phyloP scores from a whole-genome alignment of 2,113 vertebrate genomes.

The Otis tarda region DNA sequence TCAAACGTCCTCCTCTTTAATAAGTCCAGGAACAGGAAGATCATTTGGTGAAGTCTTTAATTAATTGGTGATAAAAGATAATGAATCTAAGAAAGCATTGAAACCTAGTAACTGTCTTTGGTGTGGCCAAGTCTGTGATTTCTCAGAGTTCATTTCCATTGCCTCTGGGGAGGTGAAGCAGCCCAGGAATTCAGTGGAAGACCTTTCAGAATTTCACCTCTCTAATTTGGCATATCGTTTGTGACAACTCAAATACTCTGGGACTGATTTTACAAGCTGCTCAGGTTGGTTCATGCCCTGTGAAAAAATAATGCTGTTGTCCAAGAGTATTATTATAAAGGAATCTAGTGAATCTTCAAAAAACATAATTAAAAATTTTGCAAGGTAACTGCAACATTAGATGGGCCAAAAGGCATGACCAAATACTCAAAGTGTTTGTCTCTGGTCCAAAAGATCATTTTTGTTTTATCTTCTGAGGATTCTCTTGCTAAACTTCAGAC shows the following conservation, averaged over 20 bases:
- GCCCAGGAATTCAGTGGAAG: not conserved
- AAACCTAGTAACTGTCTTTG: slow-evolving; percentile 13
- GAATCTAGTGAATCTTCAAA: not conserved
- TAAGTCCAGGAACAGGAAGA: slow-evolving; percentile 4
- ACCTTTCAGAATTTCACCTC: not conserved
- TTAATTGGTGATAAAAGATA: slow-evolving; percentile 64
- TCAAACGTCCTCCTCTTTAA: not conserved
- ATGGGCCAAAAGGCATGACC: not conserved
- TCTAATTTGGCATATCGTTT: slow-evolving; percentile 24
- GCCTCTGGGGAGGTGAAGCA: slow-evolving; percentile 18
- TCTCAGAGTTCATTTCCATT: slow-evolving; percentile 53
- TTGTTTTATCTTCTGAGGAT: not conserved
- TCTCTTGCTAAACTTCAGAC: not conserved
- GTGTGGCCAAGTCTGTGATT: slow-evolving; percentile 9
- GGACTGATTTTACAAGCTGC: slow-evolving; percentile 23
- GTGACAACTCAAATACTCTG: not conserved
- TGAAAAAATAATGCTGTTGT: not conserved
- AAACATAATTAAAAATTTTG: not conserved
- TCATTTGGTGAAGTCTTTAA: slow-evolving; percentile 54
- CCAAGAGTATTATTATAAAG: slow-evolving; percentile 2
- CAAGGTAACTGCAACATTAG: not conserved
- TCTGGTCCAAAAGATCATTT: not conserved
- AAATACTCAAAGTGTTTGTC: not conserved
- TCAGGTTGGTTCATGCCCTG: slow-evolving; percentile 24
- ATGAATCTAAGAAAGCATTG: not conserved